Base-by-base conservation (phyloP, 1,140 invertebrate genomes). In the Pseudomyrmex cubaensis region DNA sequence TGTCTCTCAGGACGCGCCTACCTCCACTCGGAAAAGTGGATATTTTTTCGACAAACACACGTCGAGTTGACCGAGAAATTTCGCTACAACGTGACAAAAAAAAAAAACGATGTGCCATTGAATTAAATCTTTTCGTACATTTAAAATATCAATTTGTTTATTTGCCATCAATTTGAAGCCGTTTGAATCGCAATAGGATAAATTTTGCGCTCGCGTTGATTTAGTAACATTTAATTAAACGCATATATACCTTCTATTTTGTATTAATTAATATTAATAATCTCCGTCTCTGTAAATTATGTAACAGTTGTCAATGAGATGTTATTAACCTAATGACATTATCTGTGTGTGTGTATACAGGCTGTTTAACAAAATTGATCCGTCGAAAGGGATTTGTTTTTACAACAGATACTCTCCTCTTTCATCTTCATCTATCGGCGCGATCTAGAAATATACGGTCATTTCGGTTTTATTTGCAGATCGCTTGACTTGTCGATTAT, bases 401-500 rank as follows among this genome's bases (percentile, higher is more conserved):
- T 35, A 7, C 35, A 35, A 13, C 25, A 25, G n/a, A 76, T 13
- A 76, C 25, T 35, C 44, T 25, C 10, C 9, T 54, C 4, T 15
- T 64, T 77, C 17, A 20, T 20, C 50, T n/a, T 10, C 12, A 15
- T 3, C 25, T 54, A n/a, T 74, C 10, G n/a, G 46, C 20, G 54
- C 15, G 50, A 46, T 78, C 48, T 69, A 48, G 17, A 78, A 15
- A 17, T 15, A 25, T 48, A 69, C 5, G 20, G 1, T 12, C 54
- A 46, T 44, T 69, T 78, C 44, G 4, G 0, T 2, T 76, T 78
- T 78, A 69, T 78, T 78, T 78, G 9, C 10, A 10, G 13, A 57
- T 69, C 44, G 5, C 48, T 56, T 66, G 15, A 78, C 15, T 69
- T 15, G 62, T n/a, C n/a, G n/a, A n/a, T n/a, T n/a, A n/a, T 10